Conservation (phyloP, 2,797 vertebrate species). For the Vespertilio murinus region DNA sequence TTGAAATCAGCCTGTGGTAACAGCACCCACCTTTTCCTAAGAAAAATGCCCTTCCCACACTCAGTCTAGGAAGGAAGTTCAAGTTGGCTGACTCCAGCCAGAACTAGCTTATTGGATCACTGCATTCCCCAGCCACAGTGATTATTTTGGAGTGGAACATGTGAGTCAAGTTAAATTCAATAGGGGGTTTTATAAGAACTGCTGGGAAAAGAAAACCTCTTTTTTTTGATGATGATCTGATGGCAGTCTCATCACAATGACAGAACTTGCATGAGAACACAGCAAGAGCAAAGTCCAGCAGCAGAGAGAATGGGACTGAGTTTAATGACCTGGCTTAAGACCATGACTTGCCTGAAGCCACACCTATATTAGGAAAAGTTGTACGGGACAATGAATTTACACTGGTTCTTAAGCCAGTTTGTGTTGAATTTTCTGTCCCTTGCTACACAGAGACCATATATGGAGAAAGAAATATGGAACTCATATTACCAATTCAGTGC, state of each 20-base stretch:
- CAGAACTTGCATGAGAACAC: background rate
- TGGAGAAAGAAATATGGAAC: background rate
- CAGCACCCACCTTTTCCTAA: background rate
- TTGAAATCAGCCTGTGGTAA: background rate
- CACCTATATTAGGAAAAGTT: background rate
- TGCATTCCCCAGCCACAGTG: background rate
- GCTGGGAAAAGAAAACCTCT: background rate
- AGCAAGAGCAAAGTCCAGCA: background rate
- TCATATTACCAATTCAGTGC: background rate
- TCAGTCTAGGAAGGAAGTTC: background rate
- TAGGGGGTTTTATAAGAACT: background rate
- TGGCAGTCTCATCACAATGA: background rate
- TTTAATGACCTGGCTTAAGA: background rate
- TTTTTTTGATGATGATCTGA: background rate
- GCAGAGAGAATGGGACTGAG: rapidly evolving
- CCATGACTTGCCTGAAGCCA: background rate
- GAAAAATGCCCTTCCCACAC: background rate
- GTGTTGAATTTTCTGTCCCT: background rate
- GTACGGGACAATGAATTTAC: background rate
- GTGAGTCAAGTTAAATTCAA: background rate
- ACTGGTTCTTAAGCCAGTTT: background rate
- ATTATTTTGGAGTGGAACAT: background rate
- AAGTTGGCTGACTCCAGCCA: background rate
- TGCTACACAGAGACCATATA: background rate
- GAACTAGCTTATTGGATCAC: background rate